These are phyloP conservation scores for Laticauda laticaudata DNA, from an alignment of 2,113 vertebrate species.

Conservation along the genomic window DNA sequence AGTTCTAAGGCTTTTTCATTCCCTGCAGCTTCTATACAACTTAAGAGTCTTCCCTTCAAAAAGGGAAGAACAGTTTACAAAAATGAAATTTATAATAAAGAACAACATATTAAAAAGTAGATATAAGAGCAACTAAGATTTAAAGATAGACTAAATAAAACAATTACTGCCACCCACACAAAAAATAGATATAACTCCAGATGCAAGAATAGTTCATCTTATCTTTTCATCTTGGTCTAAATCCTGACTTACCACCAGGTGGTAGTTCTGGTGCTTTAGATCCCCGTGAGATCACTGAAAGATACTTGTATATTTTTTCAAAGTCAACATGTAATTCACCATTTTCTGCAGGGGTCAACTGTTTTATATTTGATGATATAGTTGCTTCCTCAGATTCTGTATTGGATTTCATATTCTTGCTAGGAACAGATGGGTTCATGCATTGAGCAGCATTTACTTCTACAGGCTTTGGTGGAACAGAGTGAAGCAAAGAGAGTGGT, in stretches of 20 bases:
- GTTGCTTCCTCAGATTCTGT: neutral
- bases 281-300: slow-evolving; percentile 29
- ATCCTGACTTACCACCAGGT: slow-evolving; percentile 26
- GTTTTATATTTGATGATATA: neutral
- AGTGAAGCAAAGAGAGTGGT: slow-evolving; percentile 29
- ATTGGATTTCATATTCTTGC: neutral
- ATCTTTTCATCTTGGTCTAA: neutral
- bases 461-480: slow-evolving; percentile 27
- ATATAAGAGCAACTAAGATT: neutral
- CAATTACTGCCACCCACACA: neutral
- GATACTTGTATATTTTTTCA: slow-evolving; percentile 47
- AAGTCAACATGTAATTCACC: slow-evolving; percentile 29
- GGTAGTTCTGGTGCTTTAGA: slow-evolving; percentile 34
- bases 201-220: neutral
- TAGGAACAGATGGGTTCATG: neutral
- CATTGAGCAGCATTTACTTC: neutral
- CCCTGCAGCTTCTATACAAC: neutral
- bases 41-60: neutral
- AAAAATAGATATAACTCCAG: neutral
- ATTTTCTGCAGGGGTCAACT: neutral
- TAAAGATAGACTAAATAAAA: neutral
- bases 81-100: neutral
- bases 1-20: neutral
- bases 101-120: neutral
- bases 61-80: neutral